A percentile compares a stretch with the other conserved stretches of the same genome.
Conservation (phyloP, 2,888 invertebrate species). For the Apamea crenata region DNA sequence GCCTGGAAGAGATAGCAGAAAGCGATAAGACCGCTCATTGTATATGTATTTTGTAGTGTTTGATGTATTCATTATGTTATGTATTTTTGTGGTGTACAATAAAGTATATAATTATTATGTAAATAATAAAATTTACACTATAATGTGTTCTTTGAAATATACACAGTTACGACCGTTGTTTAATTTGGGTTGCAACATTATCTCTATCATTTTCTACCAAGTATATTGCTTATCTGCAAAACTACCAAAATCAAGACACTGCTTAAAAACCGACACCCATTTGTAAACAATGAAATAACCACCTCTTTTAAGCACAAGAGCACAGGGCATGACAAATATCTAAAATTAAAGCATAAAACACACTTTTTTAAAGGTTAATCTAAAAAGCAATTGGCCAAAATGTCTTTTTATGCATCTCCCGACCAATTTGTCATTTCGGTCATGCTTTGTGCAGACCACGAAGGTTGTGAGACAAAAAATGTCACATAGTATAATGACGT, state of each 20-base stretch:
- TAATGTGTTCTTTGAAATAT: neutral
- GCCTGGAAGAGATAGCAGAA: no score
- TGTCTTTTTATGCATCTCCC: constrained; percentile 51
- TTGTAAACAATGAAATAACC: neutral
- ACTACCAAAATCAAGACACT: neutral
- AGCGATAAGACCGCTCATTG: no score
- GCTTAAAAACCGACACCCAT: neutral
- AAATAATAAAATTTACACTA: neutral
- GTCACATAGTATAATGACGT: constrained; percentile 40
- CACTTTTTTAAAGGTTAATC: constrained; percentile 49
- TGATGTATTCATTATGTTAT: no score
- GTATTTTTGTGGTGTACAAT: no score
- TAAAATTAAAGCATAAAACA: neutral
- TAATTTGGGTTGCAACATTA: neutral
- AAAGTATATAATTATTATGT: no score
- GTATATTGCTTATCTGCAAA: neutral
- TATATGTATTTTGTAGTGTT: no score
- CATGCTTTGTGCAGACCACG: constrained; percentile 33
- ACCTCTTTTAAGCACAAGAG: constrained; percentile 1
- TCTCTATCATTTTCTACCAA: neutral
- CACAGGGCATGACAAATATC: constrained; percentile 35
- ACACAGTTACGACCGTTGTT: neutral
- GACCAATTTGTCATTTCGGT: constrained; percentile 57
- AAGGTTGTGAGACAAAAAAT: constrained; percentile 63
- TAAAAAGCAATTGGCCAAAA: constrained; percentile 39